A percentile compares a stretch with the other conserved stretches of the same genome.
These are phyloP conservation scores for Calosoma granatense DNA, from an alignment of 1,140 invertebrate genomes.

Conservation along the genomic window DNA sequence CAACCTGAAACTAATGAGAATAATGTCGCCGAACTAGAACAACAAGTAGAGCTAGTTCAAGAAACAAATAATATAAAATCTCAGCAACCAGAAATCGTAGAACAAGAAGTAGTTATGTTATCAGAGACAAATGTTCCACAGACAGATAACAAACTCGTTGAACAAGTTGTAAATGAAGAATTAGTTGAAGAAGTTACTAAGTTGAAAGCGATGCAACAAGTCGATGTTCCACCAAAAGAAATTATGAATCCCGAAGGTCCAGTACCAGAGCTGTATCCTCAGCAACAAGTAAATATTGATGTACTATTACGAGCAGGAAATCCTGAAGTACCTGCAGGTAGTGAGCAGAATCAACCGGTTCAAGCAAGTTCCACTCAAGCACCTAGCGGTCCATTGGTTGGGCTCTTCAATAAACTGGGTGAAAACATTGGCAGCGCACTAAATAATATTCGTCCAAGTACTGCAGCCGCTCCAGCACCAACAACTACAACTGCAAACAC, in stretches of 20 bases:
- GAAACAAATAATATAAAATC: too few species aligned
- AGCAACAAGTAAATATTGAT: background rate
- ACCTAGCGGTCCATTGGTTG: background rate
- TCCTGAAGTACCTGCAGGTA: background rate
- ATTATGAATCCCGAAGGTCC: background rate
- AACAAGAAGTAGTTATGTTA: too few species aligned
- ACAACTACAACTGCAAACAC: background rate
- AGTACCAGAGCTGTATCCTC: background rate
- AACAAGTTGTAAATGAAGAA: too few species aligned
- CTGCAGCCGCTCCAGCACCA: background rate
- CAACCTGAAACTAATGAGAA: too few species aligned
- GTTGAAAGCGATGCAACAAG: background rate
- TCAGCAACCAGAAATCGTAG: too few species aligned
- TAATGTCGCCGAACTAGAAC: too few species aligned
- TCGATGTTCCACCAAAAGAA: constrained; percentile 1
- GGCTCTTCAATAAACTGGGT: background rate
- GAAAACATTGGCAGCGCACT: background rate
- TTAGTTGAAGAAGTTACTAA: too few species aligned
- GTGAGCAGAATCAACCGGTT: background rate
- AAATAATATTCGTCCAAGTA: background rate
- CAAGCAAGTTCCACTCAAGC: background rate
- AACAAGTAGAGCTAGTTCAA: too few species aligned
- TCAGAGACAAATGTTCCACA: too few species aligned
- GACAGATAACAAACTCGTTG: too few species aligned
- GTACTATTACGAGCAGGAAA: background rate